These are phyloP conservation scores for Geotrypetes seraphini DNA, from an alignment of 2,797 vertebrate genomes.

Conservation along the genomic window DNA sequence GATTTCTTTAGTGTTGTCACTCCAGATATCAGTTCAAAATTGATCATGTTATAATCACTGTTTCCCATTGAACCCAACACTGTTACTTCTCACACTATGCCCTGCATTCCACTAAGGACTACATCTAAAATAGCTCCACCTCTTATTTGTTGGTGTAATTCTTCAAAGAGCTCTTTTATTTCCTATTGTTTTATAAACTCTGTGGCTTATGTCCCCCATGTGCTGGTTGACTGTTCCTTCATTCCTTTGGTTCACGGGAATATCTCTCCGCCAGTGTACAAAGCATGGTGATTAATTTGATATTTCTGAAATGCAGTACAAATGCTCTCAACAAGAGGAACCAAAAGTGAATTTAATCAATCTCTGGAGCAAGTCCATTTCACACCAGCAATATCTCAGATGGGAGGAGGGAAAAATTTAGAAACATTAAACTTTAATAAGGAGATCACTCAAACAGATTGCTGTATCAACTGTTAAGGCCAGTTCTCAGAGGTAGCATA, in stretches of 20 bases:
- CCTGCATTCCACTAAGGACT: too few species aligned
- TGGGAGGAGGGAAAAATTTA: constrained; percentile 18
- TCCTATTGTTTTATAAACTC: too few species aligned
- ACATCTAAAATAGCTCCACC: too few species aligned
- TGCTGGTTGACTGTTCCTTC: too few species aligned
- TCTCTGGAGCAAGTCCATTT: constrained; percentile 2
- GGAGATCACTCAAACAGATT: constrained; percentile 11
- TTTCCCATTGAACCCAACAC: too few species aligned
- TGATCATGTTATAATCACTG: too few species aligned
- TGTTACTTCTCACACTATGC: too few species aligned
- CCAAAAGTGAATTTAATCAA: neutral
- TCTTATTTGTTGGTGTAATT: too few species aligned
- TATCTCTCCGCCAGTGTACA: constrained; percentile 12
- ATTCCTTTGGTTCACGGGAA: too few species aligned
- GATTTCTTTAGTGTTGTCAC: too few species aligned
- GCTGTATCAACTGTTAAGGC: constrained; percentile 7
- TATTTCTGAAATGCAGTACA: constrained; percentile 17
- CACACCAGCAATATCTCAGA: constrained; percentile 3
- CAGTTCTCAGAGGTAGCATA: constrained; percentile 1
- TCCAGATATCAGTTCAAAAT: too few species aligned
- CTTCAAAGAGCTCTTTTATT: too few species aligned
- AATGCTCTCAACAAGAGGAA: constrained; percentile 2
- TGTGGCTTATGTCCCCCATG: neutral
- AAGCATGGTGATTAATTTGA: constrained; percentile 22
- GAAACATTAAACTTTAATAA: constrained; percentile 28